phyloP scores from a whole-genome alignment of 2,888 invertebrate genomes.

The Pocota personata region DNA sequence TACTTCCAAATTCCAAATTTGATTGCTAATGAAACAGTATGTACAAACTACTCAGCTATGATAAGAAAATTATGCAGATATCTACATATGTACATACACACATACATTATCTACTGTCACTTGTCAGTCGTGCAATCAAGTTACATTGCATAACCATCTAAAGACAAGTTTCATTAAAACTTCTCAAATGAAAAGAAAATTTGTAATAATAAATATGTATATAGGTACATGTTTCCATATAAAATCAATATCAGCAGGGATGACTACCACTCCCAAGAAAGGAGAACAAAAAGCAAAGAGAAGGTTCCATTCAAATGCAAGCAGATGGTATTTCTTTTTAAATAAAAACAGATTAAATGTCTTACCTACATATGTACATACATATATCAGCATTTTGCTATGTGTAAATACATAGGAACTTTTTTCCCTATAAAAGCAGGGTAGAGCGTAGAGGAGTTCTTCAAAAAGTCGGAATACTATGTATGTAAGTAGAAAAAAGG shows the following conservation, averaged over 20 bases:
- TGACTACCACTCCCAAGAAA: conserved; percentile 11
- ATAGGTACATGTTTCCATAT: background rate
- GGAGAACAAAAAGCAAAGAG: background rate
- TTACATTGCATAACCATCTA: background rate
- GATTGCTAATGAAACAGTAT: no score
- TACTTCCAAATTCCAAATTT: no score
- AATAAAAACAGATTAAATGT: conserved; percentile 26
- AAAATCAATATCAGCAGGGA: conserved; percentile 29
- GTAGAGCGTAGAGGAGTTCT: background rate
- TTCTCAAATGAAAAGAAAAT: background rate
- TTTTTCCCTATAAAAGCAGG: background rate
- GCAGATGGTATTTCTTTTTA: conserved; percentile 25
- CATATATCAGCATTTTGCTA: conserved; percentile 11
- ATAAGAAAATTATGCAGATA: background rate
- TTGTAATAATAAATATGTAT: conserved; percentile 1
- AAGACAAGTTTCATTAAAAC: background rate
- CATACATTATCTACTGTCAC: background rate
- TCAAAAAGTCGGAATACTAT: conserved; percentile 3
- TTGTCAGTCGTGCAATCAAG: background rate
- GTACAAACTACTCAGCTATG: background rate
- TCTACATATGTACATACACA: background rate
- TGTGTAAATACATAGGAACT: background rate
- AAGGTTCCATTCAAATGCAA: conserved; percentile 7
- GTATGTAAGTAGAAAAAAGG: background rate
- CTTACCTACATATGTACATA: conserved; percentile 32